Conservation (phyloP, 2,888 invertebrate species). For the Embidobia sp. region DNA sequence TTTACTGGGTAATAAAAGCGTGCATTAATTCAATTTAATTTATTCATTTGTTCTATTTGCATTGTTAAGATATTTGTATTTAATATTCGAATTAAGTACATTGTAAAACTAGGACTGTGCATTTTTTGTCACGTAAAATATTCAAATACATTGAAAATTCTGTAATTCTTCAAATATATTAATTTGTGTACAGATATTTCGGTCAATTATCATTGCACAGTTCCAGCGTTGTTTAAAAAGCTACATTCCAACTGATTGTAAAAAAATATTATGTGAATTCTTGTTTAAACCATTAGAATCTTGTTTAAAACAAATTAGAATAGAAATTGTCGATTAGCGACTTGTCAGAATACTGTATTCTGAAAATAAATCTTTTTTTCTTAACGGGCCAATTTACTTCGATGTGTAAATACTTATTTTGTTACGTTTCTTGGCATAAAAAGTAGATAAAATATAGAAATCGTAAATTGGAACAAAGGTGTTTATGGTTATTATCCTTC, state of each 20-base stretch:
- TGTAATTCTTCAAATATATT: no score
- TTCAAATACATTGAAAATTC: no score
- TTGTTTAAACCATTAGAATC: constrained; percentile 11
- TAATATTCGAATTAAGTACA: no score
- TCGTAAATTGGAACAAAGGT: constrained; percentile 9
- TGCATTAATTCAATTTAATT: no score
- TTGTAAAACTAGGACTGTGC: no score
- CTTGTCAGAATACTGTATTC: constrained; percentile 6
- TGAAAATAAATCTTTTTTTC: constrained; percentile 29
- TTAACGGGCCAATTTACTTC: constrained; percentile 44
- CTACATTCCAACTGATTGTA: constrained; percentile 34
- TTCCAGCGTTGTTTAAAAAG: constrained; percentile 27
- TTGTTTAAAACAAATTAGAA: no score
- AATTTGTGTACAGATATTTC: no score
- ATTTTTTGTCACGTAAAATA: no score
- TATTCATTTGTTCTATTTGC: no score
- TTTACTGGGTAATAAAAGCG: no score
- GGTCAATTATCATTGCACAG: neutral
- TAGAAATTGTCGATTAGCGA: constrained; percentile 42
- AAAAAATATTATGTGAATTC: constrained; percentile 7
- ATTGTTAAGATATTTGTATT: no score
- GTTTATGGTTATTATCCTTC: constrained; percentile 18
- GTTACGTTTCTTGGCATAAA: constrained; percentile 52
- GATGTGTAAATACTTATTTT: constrained; percentile 60
- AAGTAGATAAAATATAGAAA: constrained; percentile 34